Evolutionary conservation across 2,888 invertebrate species (phyloP), one percentile per base, ranked within the genome.

Genomic region (Hanleya hanleyi): DNA sequence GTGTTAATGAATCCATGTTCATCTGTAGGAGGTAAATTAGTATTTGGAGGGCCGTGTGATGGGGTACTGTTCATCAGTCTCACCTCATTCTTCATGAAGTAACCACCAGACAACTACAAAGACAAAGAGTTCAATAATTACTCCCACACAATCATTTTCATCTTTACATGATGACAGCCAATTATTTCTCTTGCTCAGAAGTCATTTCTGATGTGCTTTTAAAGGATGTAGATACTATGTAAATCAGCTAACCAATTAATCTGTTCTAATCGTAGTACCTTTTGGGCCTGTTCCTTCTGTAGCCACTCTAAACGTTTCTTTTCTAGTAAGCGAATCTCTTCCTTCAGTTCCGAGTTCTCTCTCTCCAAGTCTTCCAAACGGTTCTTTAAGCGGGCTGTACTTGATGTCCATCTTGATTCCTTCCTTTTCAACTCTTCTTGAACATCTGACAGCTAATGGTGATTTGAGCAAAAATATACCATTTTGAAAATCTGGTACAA

Each of bases 381-480:
- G 71, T 86, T 85, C 70, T 87, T 79, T 35, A 89, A 81, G 29
- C 91, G 81, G n/a, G 83, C 76, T 6, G 81, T 84, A 77, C 80
- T 86, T 4, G 88, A 80, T 15, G 86, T 84, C 89, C 90, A 90
- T 67, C 90, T 81, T n/a, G 83, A 77, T 72, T 90, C 90, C 73
- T 89, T 89, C 22, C 84, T 78, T 72, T 87, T 88, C 81, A 88
- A 77, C 70, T 90, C 90, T 47, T 89, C 90, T 69, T 89, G 88
- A 5, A 90, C 77, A 9, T 88, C 88, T 22, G 79, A 71, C 32
- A 89, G 64, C 87, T 89, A 73, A 7, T n/a, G n/a, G n/a, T n/a
- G n/a, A n/a, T n/a, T n/a, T n/a, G n/a, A n/a, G n/a, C n/a, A n/a
- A n/a, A n/a, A n/a, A n/a, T n/a, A n/a, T n/a, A n/a, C n/a, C n/a